Base-by-base conservation (phyloP, 2,888 invertebrate species). In the Caenorhabditis wallacei region DNA sequence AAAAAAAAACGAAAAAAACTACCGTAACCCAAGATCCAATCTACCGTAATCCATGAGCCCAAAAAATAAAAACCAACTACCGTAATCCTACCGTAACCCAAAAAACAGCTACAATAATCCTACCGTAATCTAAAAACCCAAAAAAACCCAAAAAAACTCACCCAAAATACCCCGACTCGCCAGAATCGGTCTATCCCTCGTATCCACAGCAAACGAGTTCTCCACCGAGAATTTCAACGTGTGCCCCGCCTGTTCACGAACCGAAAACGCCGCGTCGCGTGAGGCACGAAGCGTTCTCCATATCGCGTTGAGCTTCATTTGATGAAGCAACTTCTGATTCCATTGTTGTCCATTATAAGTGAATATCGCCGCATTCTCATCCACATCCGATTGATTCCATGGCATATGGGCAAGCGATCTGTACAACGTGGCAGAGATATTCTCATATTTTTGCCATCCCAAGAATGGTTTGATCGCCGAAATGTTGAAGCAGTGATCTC, bases 221-320 rank as follows among this genome's bases (percentile, higher is more conserved):
- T 95, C 95, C 46, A 97, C 88, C 2, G 96, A 94, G 0, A 97
- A 97, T 92, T 97, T 97, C 90, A 98, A 94, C 80, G 95, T 95
- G 48, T 96, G 96, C 0, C 98, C 92, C 22, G 90, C 89, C 91
- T 96, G 95, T 93, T 98, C 96, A 7, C 97, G 94, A 22, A 98
- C 95, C 70, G 94, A 94, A 93, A 98, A 97, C 51, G 96, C 94
- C 4, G 95, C 94, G 56, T 94, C 94, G 87, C 95, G 95, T 86
- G 94, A 95, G 13, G 96, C 93, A 13, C 95, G 92, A 10, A 95
- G 94, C 5, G 96, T 93, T 88, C 97, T 95, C 85, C 97, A 94
- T 92, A 88, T 87, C 69, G 88, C 71, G 78, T 90, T 90, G 24
- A 90, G 61, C 46, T 88, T 85, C 24, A 89, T 37, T 11, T 87